These are phyloP conservation scores for Phaonia tiefii DNA, from an alignment of 2,888 invertebrate species.

Conservation along the genomic window DNA sequence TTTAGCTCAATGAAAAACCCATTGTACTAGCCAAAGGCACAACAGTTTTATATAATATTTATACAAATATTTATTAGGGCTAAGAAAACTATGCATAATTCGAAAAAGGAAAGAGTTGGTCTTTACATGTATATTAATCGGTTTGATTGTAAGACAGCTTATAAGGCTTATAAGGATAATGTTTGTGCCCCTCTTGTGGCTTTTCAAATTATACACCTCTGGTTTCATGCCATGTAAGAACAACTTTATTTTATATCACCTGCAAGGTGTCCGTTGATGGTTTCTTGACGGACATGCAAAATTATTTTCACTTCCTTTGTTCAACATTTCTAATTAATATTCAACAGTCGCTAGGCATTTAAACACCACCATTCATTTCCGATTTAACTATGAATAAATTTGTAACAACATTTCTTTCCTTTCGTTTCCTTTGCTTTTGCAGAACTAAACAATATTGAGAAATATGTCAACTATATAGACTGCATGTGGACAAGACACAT, in stretches of 20 bases:
- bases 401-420: slow-evolving; percentile 18
- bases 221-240: slow-evolving; percentile 12
- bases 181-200: no score
- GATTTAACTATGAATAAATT: slow-evolving; percentile 36
- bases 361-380: slow-evolving; percentile 7
- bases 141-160: no score
- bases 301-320: slow-evolving; percentile 38
- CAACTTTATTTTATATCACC: background rate
- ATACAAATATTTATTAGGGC: no score
- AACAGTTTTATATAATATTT: no score
- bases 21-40: no score
- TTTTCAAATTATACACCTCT: background rate
- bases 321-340: slow-evolving; percentile 58
- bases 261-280: slow-evolving; percentile 20
- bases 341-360: slow-evolving; percentile 26
- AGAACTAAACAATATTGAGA: background rate
- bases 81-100: no score
- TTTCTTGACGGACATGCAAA: slow-evolving; percentile 21
- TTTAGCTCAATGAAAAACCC: no score
- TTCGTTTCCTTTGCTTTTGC: slow-evolving; percentile 24
- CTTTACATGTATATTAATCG: no score
- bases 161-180: no score
- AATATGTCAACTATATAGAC: slow-evolving; percentile 29
- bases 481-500: slow-evolving; percentile 28
- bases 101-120: no score